These are phyloP conservation scores for Argya squamiceps DNA, from an alignment of 2,797 vertebrate genomes.

Conservation along the genomic window DNA sequence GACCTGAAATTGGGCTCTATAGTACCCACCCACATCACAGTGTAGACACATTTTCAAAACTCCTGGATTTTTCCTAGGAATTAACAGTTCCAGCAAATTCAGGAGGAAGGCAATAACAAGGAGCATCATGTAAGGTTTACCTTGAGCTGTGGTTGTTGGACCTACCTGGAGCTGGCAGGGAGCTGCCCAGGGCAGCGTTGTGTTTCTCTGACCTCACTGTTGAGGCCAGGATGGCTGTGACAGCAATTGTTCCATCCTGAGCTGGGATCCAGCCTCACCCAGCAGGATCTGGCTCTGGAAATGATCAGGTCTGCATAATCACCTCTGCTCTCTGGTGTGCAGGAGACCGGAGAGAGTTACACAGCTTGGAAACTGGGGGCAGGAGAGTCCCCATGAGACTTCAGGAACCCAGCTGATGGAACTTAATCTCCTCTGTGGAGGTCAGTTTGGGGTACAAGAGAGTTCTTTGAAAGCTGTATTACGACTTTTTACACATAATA, in stretches of 20 bases:
- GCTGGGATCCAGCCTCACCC: neutral
- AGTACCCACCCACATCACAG: accelerated
- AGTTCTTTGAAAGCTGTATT: neutral
- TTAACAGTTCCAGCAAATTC: neutral
- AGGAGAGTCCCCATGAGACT: neutral
- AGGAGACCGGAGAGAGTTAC: neutral
- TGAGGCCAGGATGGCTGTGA: neutral
- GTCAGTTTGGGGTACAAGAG: neutral
- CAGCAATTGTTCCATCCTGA: accelerated
- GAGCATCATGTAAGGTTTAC: neutral
- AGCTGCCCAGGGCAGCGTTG: neutral
- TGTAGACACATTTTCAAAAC: neutral
- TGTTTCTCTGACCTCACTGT: accelerated
- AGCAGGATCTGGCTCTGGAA: neutral
- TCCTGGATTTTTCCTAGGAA: neutral
- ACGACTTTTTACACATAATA: neutral
- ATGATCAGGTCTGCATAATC: accelerated
- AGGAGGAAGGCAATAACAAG: neutral
- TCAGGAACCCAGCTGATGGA: neutral
- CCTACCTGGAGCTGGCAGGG: neutral
- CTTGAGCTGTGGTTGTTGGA: neutral
- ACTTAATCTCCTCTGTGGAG: neutral
- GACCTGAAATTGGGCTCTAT: neutral
- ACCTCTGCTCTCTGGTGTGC: neutral
- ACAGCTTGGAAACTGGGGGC: neutral